Evolutionary conservation across 2,113 vertebrate species (phyloP), one percentile per base, ranked within the genome.

Genomic region (Heliornis fulica): DNA sequence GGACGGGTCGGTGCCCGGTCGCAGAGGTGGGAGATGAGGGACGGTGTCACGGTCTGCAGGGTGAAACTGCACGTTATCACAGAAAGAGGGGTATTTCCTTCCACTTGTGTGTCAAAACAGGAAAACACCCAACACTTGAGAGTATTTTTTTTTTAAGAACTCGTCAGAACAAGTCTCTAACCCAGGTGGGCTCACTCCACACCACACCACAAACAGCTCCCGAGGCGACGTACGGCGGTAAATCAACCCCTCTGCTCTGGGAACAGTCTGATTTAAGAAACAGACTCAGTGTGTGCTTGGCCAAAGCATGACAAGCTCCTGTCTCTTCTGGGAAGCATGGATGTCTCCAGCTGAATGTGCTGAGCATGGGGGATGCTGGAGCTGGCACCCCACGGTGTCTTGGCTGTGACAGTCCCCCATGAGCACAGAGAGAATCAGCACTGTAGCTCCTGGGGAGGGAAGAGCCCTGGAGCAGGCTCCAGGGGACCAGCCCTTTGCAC

Each of bases 391-490:
- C 25, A 20, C 3, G 7, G n/a, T 7, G 23, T 40, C 40, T 10
- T 13, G 3, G 46, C 14, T 5, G 7, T 5, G 5, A 21, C 46
- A 46, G 4, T n/a, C n/a, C n/a, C n/a, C n/a, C n/a, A n/a, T n/a
- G n/a, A 7, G 46, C 46, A 46, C 21, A 46, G 53, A 7, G 2
- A 59, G 48, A 38, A 45, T 18, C 46, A 51, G 54, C 54, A 22
- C 64, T 1, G 2, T 3, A 5, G 45, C 9, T 43, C 26, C 53
- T 21, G 34, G 2, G 25, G 34, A 26, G 36, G n/a, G 46, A 56
- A 10, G 17, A 61, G 34, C 36, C 46, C 1, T n/a, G 1, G 10
- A 28, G 7, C 22, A 2, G n/a, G 11, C 34, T 9, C 29, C 1
- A 18, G 29, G 51, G 38, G 15, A 18, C 32, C 25, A 21, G 10